Percentiles rank a stretch among this genome's conserved stretches.
Evolutionary conservation across 2,797 vertebrate genomes (phyloP).

Genomic region (Melanotaenia maccullochi): DNA sequence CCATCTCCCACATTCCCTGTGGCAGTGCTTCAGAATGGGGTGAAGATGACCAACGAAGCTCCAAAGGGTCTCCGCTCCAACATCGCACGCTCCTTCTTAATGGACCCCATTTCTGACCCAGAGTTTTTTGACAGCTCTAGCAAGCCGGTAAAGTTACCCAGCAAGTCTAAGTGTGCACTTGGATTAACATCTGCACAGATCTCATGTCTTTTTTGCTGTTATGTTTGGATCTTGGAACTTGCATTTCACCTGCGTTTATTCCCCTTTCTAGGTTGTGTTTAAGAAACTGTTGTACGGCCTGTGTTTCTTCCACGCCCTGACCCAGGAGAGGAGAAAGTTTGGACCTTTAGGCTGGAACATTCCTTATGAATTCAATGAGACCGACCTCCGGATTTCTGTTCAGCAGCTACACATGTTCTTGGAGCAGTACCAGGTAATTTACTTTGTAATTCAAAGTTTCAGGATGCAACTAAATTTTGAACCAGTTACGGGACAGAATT

Average conservation of each 20-base stretch:
- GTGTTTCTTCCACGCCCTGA: slow-evolving; percentile 91
- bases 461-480: no score
- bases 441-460: neutral
- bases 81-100: slow-evolving; percentile 88
- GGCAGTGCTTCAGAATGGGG: slow-evolving; percentile 91
- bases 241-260: slow-evolving; percentile 27
- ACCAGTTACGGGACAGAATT: neutral
- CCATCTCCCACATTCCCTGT: slow-evolving; percentile 91
- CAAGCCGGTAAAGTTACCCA: slow-evolving; percentile 82
- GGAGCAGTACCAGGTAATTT: slow-evolving; percentile 87
- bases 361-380: slow-evolving; percentile 92
- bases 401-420: slow-evolving; percentile 92
- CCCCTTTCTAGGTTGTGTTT: slow-evolving; percentile 83
- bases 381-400: slow-evolving; percentile 90
- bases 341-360: slow-evolving; percentile 94
- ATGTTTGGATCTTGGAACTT: slow-evolving; percentile 24
- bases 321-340: slow-evolving; percentile 90
- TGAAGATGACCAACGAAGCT: slow-evolving; percentile 94
- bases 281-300: slow-evolving; percentile 89
- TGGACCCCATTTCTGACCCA: slow-evolving; percentile 90
- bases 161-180: neutral
- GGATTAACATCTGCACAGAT: slow-evolving; percentile 5
- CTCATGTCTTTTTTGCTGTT: slow-evolving; percentile 17
- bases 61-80: slow-evolving; percentile 91
- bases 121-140: slow-evolving; percentile 89